Evolutionary conservation across 2,113 vertebrate genomes (phyloP), one percentile per base, ranked within the genome.

Genomic region (Hucho hucho): DNA sequence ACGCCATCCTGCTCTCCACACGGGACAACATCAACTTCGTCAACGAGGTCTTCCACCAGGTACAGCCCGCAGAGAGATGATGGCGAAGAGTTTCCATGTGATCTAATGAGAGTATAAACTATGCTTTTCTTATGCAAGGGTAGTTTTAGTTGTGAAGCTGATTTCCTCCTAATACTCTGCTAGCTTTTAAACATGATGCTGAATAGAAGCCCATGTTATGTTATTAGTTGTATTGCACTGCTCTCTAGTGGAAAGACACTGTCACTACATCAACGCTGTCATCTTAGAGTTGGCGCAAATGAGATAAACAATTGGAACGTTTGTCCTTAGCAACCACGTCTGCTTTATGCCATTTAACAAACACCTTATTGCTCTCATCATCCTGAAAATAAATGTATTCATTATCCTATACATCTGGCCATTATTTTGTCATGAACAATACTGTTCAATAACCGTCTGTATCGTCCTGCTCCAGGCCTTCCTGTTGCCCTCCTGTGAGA

Each of bases 1-100:
- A 98, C 71, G 89, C 87, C 75, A 97, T 98, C 80, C 92, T 99
- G 14, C 82, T 98, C 22, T 98, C 97, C 75, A 98, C 97, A 0
- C 90, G 97, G 0, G 98, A 97, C 76, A 98, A 99, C 3, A 91
- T 99, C 74, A 99, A 99, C 86, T 98, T 99, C 25, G 96, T 99
- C 86, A 97, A 98, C 2, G 98, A 99, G 89, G 95, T 99, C 78
- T 99, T 99, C 91, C 95, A 95, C 28, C 98, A 99, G 93, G 98
- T 99, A 78, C 11, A 56, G 12, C 4, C 3, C 4, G 18, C 14
- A 53, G 53, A 56, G 20, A 43, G 37, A 43, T 43, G 37, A 43
- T 43, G 37, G 9, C 37, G 37, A 43, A 43, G 37, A 43, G 37
- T 11, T 43, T 43, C 37, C 37, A 43, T 11, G 37, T 12, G 9